Base-by-base conservation (phyloP, 2,797 vertebrate genomes). In the Lycodopsis pacificus region DNA sequence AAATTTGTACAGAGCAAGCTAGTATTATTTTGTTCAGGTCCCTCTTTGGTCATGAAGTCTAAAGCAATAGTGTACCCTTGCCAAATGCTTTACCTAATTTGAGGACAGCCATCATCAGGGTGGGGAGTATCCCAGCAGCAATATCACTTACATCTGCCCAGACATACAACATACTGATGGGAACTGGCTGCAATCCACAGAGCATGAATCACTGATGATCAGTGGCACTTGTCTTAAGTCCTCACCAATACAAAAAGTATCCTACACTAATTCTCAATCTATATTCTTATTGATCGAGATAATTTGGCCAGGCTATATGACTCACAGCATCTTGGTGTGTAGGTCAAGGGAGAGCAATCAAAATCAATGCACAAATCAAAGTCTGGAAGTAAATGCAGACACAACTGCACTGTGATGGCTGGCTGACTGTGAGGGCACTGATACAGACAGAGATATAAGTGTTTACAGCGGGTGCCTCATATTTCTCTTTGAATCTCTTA, bases 191-290 rank as follows among this genome's bases (percentile, higher is more conserved):
- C 42, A 58, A 7, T 17, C 22, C 36, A 62, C 59, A 70, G 19
- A 62, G 32, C 14, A 54, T 69, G 38, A 81, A 57, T 76, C 79
- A 79, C 68, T 48, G 20, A 57, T 15, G 5, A 58, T 44, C 20
- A 11, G 2, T 15, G 5, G 62, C 19, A 27, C 42, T 68, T 57
- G 8, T 63, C 0, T 68, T 27, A 27, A 27, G 27, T 42, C 15
- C 7, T 46, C 22, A 42, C 9, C 4, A 36, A 57, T 10, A 73
- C 14, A 51, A 19, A 65, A 22, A 56, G 4, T 7, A 49, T 14
- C 7, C 22, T 25, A 30, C 4, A 22, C 30, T 22, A 1, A 49
- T 59, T 11, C 30, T 67, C 27, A 65, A 58, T 1, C 3, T 17
- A 5, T 6, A 25, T 48, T 46, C 5, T 46, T 1, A 44, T 6